These are phyloP conservation scores for Anagrus nilaparvatae DNA, from an alignment of 1,140 invertebrate species.

Conservation along the genomic window DNA sequence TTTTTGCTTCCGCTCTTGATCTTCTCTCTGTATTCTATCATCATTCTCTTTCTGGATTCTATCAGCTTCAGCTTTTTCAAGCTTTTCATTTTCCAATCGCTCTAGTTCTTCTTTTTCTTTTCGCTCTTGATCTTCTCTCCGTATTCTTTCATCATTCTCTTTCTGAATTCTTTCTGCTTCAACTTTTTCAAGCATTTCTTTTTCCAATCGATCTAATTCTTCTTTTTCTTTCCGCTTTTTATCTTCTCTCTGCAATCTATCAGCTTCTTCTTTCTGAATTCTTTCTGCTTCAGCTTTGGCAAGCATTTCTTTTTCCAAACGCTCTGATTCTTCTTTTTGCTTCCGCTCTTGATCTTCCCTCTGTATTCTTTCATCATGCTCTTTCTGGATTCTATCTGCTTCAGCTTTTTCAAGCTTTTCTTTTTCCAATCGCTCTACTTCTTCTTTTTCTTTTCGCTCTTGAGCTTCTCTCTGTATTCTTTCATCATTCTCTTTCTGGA, in stretches of 20 bases:
- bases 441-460: constrained; percentile 5
- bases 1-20: not conserved
- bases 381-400: constrained; percentile 11
- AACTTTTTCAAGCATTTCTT: constrained; percentile 16
- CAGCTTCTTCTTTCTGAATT: constrained; percentile 13
- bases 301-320: constrained; percentile 12
- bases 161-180: constrained; percentile 12
- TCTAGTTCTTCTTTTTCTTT: constrained; percentile 4
- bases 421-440: constrained; percentile 11
- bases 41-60: not conserved
- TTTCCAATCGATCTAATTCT: constrained; percentile 8
- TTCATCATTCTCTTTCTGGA: constrained; percentile 5
- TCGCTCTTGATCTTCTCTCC: not conserved
- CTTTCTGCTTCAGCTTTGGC: no score
- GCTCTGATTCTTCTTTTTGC: constrained; percentile 15
- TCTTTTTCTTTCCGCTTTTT: constrained; percentile 13
- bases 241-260: constrained; percentile 17
- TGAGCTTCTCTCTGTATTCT: constrained; percentile 6
- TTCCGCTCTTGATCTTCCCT: constrained; percentile 18
- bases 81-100: constrained; percentile 3
- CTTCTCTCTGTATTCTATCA: not conserved
- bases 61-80: constrained; percentile 8
- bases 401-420: constrained; percentile 12
- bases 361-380: constrained; percentile 12
- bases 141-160: constrained; percentile 14